These are phyloP conservation scores for Lasioglossum pauxillum DNA, from an alignment of 2,888 invertebrate genomes.

Conservation along the genomic window DNA sequence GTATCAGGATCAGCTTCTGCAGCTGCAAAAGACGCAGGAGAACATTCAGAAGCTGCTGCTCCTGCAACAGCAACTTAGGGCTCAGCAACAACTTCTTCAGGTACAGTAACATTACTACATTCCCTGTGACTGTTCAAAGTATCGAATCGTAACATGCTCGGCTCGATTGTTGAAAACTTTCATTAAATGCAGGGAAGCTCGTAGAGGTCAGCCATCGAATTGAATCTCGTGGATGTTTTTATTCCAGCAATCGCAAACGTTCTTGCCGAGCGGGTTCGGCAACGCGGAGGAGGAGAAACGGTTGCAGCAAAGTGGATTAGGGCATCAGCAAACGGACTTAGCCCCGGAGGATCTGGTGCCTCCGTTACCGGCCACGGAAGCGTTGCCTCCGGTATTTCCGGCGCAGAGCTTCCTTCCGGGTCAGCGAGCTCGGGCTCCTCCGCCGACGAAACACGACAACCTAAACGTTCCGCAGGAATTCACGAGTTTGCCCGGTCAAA, in stretches of 20 bases:
- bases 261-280: constrained; percentile 74
- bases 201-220: no score
- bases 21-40: constrained; percentile 82
- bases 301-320: constrained; percentile 70
- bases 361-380: constrained; percentile 75
- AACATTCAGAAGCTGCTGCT: constrained; percentile 80
- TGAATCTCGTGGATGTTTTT: not conserved
- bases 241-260: constrained; percentile 76
- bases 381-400: constrained; percentile 78
- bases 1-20: constrained; percentile 81
- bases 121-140: no score
- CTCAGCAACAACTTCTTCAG: constrained; percentile 81
- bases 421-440: constrained; percentile 51
- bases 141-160: no score
- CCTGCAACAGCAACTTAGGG: constrained; percentile 80
- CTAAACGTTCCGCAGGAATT: constrained; percentile 43
- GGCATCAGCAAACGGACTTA: constrained; percentile 71
- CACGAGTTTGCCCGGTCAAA: constrained; percentile 40
- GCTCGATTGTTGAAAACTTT: no score
- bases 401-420: constrained; percentile 75
- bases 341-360: constrained; percentile 77
- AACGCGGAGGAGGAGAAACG: constrained; percentile 76
- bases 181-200: no score
- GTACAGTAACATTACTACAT: constrained; percentile 57
- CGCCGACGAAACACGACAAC: constrained; percentile 43